Conservation (phyloP, 2,113 vertebrate genomes). For the Pipra filicauda region DNA sequence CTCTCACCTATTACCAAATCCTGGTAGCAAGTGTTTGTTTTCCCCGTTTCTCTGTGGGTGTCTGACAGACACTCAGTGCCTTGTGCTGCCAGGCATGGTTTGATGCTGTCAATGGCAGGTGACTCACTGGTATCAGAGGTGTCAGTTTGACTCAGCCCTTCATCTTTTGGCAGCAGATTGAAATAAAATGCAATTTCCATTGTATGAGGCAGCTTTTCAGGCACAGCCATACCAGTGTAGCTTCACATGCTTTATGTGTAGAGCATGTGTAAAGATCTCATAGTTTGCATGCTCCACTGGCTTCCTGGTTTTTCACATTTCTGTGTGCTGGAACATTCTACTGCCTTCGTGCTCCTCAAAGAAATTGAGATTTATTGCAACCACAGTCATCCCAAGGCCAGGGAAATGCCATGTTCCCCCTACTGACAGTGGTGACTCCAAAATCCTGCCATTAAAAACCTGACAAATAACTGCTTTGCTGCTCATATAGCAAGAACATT, state of each 20-base stretch:
- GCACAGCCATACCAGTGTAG: background rate
- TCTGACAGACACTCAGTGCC: background rate
- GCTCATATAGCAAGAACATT: background rate
- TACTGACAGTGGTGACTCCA: background rate
- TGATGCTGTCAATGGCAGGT: background rate
- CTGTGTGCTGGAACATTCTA: background rate
- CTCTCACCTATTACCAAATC: constrained; percentile 10
- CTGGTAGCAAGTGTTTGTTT: constrained; percentile 41
- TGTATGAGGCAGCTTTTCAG: background rate
- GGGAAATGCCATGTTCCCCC: background rate
- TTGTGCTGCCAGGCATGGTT: constrained; percentile 18
- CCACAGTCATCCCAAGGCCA: background rate
- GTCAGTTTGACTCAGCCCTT: constrained; percentile 48
- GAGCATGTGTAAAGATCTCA: background rate
- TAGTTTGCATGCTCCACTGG: background rate
- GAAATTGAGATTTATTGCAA: background rate
- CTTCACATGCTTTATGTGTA: background rate
- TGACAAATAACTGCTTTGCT: background rate
- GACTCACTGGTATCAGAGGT: constrained; percentile 49
- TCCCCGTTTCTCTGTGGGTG: constrained; percentile 24
- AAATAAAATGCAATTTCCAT: background rate
- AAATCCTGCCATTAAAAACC: background rate
- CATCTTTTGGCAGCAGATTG: constrained; percentile 15
- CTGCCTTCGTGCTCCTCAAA: background rate
- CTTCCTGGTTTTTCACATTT: background rate